Evolutionary conservation across 2,888 invertebrate genomes (phyloP).

Genomic region (Ypsolopha sequella): DNA sequence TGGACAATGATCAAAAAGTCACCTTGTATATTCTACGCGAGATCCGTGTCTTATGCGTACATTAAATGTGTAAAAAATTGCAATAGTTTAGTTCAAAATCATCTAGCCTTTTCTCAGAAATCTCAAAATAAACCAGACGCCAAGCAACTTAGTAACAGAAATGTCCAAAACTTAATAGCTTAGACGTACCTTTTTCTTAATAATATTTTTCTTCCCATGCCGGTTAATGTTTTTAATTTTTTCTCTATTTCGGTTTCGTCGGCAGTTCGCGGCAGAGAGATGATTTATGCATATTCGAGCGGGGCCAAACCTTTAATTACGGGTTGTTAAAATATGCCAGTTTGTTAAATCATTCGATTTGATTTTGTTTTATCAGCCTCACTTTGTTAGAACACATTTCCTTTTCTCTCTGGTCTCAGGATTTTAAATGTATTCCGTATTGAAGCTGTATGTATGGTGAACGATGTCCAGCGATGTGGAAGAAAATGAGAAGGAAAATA

Average conservation of each 20-base stretch:
- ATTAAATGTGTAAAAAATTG: background rate
- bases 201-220: constrained; percentile 9
- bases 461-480: too few species aligned
- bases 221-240: constrained; percentile 66
- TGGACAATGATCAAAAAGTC: too few species aligned
- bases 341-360: constrained; percentile 64
- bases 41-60: background rate
- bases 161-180: constrained; percentile 2
- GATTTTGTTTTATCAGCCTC: constrained; percentile 65
- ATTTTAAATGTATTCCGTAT: constrained; percentile 26
- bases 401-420: constrained; percentile 33
- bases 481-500: too few species aligned
- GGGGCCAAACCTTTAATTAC: constrained; percentile 69
- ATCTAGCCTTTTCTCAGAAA: constrained; percentile 14
- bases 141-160: constrained; percentile 1
- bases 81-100: background rate
- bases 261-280: constrained; percentile 64
- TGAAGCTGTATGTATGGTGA: too few species aligned
- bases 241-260: constrained; percentile 63
- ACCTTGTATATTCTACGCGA: background rate
- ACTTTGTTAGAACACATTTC: constrained; percentile 38
- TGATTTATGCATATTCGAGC: constrained; percentile 70
- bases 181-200: background rate
- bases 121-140: background rate
- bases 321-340: constrained; percentile 72